phyloP scores from a whole-genome alignment of 1,140 invertebrate species.

The Phymorhynchus buccinoides region DNA sequence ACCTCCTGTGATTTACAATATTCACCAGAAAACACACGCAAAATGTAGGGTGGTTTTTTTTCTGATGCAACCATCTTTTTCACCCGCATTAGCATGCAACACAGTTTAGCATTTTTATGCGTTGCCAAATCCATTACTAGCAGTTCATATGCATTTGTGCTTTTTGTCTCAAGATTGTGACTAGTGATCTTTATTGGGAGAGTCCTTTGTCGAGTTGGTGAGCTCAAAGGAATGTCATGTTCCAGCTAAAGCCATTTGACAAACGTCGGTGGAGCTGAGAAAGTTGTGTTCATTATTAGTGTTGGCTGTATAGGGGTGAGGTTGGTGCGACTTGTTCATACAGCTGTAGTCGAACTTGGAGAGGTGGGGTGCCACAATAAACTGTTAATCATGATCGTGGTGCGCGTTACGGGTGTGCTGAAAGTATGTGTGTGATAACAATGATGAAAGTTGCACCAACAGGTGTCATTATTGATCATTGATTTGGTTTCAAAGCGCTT shows the following conservation, averaged over 20 bases:
- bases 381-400: conserved; percentile 23
- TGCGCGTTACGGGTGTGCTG: too few species aligned
- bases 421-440: too few species aligned
- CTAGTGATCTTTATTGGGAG: not conserved
- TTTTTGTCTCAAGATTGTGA: not conserved
- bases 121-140: not conserved
- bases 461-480: too few species aligned
- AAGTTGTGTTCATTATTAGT: conserved; percentile 3
- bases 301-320: not conserved
- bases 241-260: too few species aligned
- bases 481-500: too few species aligned
- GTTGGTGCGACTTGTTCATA: conserved; percentile 7
- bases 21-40: not conserved
- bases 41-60: not conserved
- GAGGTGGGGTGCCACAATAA: not conserved
- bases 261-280: too few species aligned
- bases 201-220: not conserved
- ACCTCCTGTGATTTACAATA: not conserved
- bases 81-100: not conserved
- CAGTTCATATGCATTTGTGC: not conserved
- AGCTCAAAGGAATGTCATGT: not conserved
- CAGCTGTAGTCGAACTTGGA: conserved; percentile 8
- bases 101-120: not conserved
- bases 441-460: too few species aligned
- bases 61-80: not conserved